Base-by-base conservation (phyloP, 2,797 vertebrate species). In the Gallirallus australis region DNA sequence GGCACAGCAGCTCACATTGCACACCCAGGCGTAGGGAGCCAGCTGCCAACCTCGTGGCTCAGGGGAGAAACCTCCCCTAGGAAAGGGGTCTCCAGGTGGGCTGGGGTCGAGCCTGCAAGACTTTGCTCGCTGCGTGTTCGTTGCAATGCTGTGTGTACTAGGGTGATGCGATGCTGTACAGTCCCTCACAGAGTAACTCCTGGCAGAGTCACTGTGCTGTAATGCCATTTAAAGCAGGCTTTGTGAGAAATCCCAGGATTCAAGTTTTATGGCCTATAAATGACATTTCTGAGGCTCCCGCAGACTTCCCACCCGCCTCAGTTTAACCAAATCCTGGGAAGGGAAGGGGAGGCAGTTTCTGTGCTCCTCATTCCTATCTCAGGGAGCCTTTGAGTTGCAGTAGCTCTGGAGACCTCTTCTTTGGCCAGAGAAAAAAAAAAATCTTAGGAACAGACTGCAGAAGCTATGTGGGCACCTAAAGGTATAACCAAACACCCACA, bases 281-380 rank as follows among this genome's bases (percentile, higher is more conserved):
- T 33, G 15, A 6, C 15, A 30, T 68, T 82, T 80, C 28, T 56
- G 72, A 21, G 24, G 14, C 17, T 75, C 19, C 40, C 4, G 76
- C 0, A 0, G n/a, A 8, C 92, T 72, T 76, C 35, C 24, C 39
- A 48, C 20, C 15, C 40, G 33, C 31, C 15, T 45, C 28, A 12
- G 39, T 59, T 94, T 82, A 83, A 82, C 23, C 23, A 48, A 12
- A 88, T 15, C 47, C 37, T 75, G 30, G 57, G 15, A 47, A 82
- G 4, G 45, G n/a, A 92, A 89, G 50, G 24, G 4, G 30, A 53
- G 39, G 50, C 5, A 69, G 7, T 35, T 86, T 35, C 66, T 82
- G 7, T n/a, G 33, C 27, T 81, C 37, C 42, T 4, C 0, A 0
- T 68, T 30, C 7, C 25, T n/a, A 3, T 30, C 9, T 61, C 54